phyloP scores from a whole-genome alignment of 2,797 vertebrate species.

The Parauchenoglanis punctatus region DNA sequence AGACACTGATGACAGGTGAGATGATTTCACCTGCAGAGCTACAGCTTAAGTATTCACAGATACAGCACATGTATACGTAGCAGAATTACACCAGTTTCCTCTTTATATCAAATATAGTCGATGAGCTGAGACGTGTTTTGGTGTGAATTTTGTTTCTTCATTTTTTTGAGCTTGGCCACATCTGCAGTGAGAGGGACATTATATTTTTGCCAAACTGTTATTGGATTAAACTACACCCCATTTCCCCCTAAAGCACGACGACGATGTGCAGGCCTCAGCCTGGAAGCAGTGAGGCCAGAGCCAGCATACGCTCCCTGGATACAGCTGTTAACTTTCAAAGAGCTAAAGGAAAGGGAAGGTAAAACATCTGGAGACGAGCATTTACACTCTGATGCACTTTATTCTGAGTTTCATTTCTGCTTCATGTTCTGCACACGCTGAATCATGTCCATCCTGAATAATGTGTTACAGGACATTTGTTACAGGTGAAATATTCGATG shows the following conservation, averaged over 20 bases:
- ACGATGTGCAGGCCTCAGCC: neutral
- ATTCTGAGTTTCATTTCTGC: neutral
- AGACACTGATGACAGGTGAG: neutral
- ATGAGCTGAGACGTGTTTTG: neutral
- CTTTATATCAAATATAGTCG: neutral
- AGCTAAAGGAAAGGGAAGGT: neutral
- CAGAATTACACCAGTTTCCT: neutral
- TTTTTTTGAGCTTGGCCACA: neutral
- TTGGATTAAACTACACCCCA: neutral
- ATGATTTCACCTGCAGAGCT: neutral
- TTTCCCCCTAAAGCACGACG: neutral
- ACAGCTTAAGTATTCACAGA: neutral
- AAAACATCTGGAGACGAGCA: neutral
- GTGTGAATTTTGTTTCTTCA: neutral
- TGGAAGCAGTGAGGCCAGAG: neutral
- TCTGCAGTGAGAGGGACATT: neutral
- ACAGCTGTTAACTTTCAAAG: neutral
- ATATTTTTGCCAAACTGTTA: too few species aligned
- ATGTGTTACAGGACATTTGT: neutral
- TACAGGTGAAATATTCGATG: neutral
- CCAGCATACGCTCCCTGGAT: neutral
- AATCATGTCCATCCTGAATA: neutral
- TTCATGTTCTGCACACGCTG: neutral
- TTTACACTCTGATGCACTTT: neutral
- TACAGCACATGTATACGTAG: neutral